A percentile compares a stretch with the other conserved stretches of the same genome.
Evolutionary conservation across 2,888 invertebrate species (phyloP).

Genomic region (Bibio marci): DNA sequence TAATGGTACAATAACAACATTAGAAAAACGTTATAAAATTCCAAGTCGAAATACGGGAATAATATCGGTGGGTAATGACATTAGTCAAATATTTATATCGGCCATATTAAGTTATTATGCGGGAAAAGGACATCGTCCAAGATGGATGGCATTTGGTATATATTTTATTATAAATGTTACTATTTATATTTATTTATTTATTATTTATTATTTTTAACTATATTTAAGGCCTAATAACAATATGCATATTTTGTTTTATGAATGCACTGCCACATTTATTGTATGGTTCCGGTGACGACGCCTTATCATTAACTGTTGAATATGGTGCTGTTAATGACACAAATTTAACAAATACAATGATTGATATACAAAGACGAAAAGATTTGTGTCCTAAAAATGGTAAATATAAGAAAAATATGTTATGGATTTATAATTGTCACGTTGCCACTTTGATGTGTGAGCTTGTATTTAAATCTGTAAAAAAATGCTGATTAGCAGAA

Average conservation of each 20-base stretch:
- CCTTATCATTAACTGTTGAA: constrained; percentile 41
- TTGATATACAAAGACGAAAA: constrained; percentile 35
- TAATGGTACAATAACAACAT: constrained; percentile 54
- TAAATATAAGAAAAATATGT: too few species aligned
- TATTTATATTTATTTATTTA: not conserved
- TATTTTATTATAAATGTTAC: too few species aligned
- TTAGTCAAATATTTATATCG: constrained; percentile 50
- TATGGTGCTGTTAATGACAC: constrained; percentile 31
- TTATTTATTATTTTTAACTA: not conserved
- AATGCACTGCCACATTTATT: constrained; percentile 50
- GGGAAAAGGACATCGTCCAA: constrained; percentile 49
- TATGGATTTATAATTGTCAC: too few species aligned
- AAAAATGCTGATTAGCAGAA: too few species aligned
- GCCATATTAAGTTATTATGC: constrained; percentile 51
- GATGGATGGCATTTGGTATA: constrained; percentile 47
- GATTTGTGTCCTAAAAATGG: constrained; percentile 33
- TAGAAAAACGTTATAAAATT: constrained; percentile 56
- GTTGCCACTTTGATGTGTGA: too few species aligned
- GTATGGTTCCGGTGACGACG: constrained; percentile 50
- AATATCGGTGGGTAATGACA: constrained; percentile 56
- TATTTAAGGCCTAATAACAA: constrained; percentile 32
- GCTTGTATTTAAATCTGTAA: too few species aligned
- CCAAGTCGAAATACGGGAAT: constrained; percentile 53
- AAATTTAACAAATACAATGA: constrained; percentile 28
- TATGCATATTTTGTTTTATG: constrained; percentile 45